Evolutionary conservation across 2,888 invertebrate species (phyloP).

Genomic region (Chironomus tentans): DNA sequence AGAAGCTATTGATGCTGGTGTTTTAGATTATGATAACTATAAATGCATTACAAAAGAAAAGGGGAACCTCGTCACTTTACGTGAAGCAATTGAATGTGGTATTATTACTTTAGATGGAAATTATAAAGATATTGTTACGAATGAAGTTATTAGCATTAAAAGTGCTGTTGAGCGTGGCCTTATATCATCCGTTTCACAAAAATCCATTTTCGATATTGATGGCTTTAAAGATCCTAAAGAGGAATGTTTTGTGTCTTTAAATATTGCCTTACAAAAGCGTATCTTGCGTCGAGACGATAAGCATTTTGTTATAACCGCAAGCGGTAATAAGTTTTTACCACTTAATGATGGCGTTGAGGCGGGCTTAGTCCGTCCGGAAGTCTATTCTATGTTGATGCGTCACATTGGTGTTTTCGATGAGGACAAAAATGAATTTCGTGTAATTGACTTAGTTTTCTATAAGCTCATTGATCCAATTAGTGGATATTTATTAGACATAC

Average conservation of each 20-base stretch:
- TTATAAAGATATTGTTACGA: slow-evolving; percentile 65
- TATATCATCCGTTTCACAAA: slow-evolving; percentile 76
- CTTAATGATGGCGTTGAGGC: slow-evolving; percentile 71
- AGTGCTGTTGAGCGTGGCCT: slow-evolving; percentile 87
- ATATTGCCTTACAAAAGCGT: slow-evolving; percentile 67
- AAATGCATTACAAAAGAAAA: slow-evolving; percentile 74
- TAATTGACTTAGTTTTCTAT: slow-evolving; percentile 53
- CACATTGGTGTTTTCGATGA: slow-evolving; percentile 68
- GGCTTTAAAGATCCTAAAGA: slow-evolving; percentile 78
- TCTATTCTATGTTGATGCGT: slow-evolving; percentile 73
- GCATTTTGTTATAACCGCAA: slow-evolving; percentile 61
- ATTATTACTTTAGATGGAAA: slow-evolving; percentile 63
- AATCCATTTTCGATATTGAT: slow-evolving; percentile 86
- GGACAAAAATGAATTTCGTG: slow-evolving; percentile 44
- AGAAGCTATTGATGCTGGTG: slow-evolving; percentile 75
- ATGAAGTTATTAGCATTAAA: slow-evolving; percentile 62
- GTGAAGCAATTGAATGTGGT: slow-evolving; percentile 76
- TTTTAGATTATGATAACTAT: slow-evolving; percentile 72
- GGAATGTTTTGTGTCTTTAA: slow-evolving; percentile 74
- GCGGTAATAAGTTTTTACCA: slow-evolving; percentile 65
- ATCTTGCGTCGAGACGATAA: slow-evolving; percentile 64
- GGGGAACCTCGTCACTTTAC: slow-evolving; percentile 66
- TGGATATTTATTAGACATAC: slow-evolving; percentile 46
- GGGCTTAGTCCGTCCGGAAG: slow-evolving; percentile 72
- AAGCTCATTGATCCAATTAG: slow-evolving; percentile 52